Conservation (phyloP, 2,797 vertebrate genomes). For the Cossypha polioptera region DNA sequence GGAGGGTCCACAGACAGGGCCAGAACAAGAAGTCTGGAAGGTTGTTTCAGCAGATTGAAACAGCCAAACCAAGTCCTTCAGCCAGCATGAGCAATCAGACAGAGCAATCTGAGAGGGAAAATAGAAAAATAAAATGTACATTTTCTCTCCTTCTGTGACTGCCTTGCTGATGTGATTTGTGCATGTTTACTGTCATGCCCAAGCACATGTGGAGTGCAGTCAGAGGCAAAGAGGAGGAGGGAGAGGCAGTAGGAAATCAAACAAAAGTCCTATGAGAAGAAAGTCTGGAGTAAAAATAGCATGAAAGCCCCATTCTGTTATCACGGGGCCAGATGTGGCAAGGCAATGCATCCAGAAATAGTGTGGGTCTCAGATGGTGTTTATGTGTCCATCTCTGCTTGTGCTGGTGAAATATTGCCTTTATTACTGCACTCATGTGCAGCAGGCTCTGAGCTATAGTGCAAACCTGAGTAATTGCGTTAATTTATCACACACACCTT, state of each 20-base stretch:
- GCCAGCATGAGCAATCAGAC: neutral
- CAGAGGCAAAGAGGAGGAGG: neutral
- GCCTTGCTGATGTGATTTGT: neutral
- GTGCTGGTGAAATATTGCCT: neutral
- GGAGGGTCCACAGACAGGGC: neutral
- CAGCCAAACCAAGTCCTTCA: neutral
- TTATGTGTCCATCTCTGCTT: neutral
- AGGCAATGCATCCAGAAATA: neutral
- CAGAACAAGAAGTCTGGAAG: neutral
- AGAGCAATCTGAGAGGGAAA: neutral
- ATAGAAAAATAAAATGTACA: neutral
- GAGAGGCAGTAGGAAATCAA: neutral
- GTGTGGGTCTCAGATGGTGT: neutral
- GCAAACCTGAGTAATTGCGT: neutral
- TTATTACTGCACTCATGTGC: neutral
- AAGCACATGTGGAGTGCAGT: neutral
- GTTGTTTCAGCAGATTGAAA: neutral
- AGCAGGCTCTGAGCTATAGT: neutral
- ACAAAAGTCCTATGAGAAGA: neutral
- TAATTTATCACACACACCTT: slow-evolving; percentile 18
- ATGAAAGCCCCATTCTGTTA: slow-evolving; percentile 11
- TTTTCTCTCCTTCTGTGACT: neutral
- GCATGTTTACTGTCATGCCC: neutral
- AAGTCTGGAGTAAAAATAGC: slow-evolving; percentile 42
- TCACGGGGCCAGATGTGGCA: neutral